Conservation (phyloP, 1,140 invertebrate species). For the Archegozetes longisetosus region DNA sequence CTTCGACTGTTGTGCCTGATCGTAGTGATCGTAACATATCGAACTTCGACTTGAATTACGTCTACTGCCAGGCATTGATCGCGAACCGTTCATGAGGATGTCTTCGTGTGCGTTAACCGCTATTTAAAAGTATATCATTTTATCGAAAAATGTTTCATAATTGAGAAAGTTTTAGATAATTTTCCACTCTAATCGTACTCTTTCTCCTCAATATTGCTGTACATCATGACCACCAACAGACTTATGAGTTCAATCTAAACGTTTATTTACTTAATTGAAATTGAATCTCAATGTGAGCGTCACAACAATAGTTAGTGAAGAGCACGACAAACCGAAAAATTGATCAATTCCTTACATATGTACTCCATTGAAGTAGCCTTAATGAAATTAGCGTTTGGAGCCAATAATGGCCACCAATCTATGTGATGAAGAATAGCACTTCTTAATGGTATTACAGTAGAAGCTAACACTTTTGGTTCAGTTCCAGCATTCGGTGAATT, state of each 20-base stretch:
- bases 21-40: neutral
- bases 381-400: neutral
- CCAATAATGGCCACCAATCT: conserved; percentile 19
- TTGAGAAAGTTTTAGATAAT: too few species aligned
- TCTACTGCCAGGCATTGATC: conserved; percentile 15
- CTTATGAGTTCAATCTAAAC: too few species aligned
- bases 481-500: neutral
- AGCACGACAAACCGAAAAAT: too few species aligned
- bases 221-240: too few species aligned
- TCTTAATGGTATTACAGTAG: conserved; percentile 17
- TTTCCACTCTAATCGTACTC: too few species aligned
- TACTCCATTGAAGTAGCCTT: conserved; percentile 11
- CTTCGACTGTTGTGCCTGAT: neutral
- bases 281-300: too few species aligned
- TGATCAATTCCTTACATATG: too few species aligned
- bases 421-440: conserved; percentile 11
- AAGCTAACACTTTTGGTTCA: conserved; percentile 5
- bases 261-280: too few species aligned
- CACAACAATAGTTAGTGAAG: too few species aligned
- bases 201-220: too few species aligned
- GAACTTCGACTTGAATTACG: conserved; percentile 12
- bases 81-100: neutral
- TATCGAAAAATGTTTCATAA: too few species aligned
- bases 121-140: too few species aligned
- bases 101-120: neutral